phyloP scores from a whole-genome alignment of 2,113 vertebrate species.

The Gila orcuttii region DNA sequence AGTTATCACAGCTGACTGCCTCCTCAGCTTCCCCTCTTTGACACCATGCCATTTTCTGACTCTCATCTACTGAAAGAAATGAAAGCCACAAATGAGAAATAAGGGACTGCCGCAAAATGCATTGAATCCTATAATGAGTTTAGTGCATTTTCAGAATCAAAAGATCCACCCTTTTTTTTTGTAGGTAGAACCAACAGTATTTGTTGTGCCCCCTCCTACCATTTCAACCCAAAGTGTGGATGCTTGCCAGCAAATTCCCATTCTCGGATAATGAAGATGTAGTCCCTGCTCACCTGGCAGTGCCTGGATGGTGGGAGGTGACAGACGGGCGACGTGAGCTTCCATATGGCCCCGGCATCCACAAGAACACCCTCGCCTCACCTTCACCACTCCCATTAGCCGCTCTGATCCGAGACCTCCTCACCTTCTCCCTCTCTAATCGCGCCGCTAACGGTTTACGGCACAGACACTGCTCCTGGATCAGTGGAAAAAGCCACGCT shows the following conservation, averaged over 20 bases:
- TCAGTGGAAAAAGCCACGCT: slow-evolving; percentile 2
- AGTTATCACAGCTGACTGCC: slow-evolving; percentile 31
- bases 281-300: slow-evolving; percentile 45
- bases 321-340: slow-evolving; percentile 33
- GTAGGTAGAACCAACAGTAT: neutral
- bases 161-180: neutral
- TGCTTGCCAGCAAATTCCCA: neutral
- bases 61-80: slow-evolving; percentile 28
- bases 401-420: slow-evolving; percentile 1
- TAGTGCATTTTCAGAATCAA: neutral
- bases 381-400: neutral
- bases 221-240: neutral
- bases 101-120: slow-evolving; percentile 17
- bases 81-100: slow-evolving; percentile 35
- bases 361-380: slow-evolving; percentile 21
- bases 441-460: neutral
- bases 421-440: slow-evolving; percentile 21
- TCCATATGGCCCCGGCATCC: slow-evolving; percentile 49
- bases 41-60: slow-evolving; percentile 20
- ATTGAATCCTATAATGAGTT: slow-evolving; percentile 15
- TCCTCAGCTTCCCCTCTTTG: slow-evolving; percentile 33
- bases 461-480: slow-evolving; percentile 11
- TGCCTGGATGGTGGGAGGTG: slow-evolving; percentile 47
- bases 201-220: neutral
- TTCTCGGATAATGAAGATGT: slow-evolving; percentile 53